These are phyloP conservation scores for Pteromalus puparum DNA, from an alignment of 1,140 invertebrate genomes.

Conservation along the genomic window DNA sequence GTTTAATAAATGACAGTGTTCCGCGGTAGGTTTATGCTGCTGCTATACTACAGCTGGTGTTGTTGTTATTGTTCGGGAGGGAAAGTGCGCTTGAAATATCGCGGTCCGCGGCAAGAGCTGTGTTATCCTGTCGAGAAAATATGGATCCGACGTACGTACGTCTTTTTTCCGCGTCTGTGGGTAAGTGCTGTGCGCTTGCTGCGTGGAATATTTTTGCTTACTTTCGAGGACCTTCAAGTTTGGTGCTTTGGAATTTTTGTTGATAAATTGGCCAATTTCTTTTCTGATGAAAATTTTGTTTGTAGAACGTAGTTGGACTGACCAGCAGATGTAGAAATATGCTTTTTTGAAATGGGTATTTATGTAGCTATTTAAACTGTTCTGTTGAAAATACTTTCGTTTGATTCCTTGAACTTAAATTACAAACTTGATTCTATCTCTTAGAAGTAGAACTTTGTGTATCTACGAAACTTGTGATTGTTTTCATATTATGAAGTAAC, in stretches of 20 bases:
- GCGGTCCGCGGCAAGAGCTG: not conserved
- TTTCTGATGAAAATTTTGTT: not conserved
- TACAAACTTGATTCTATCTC: too few relatives aligned
- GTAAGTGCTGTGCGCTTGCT: not conserved
- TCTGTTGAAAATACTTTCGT: too few relatives aligned
- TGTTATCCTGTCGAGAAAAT: not conserved
- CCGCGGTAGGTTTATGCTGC: not conserved
- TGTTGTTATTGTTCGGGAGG: not conserved
- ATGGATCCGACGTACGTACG: not conserved
- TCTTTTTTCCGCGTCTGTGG: not conserved
- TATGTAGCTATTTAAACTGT: too few relatives aligned
- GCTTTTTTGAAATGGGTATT: too few relatives aligned
- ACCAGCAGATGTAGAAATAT: too few relatives aligned
- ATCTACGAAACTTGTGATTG: too few relatives aligned
- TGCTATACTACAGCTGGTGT: not conserved
- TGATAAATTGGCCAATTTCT: not conserved
- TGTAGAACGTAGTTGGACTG: too few relatives aligned
- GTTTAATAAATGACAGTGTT: constrained; percentile 43
- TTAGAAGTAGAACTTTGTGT: too few relatives aligned
- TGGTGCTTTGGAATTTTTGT: not conserved
- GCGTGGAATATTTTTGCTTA: not conserved
- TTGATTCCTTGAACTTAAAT: too few relatives aligned
- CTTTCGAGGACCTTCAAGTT: not conserved
- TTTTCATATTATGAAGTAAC: too few relatives aligned
- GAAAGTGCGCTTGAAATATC: constrained; percentile 13